Evolutionary conservation across 1,140 invertebrate species (phyloP), one percentile per base, ranked within the genome.

Genomic region (Anastrepha ludens): DNA sequence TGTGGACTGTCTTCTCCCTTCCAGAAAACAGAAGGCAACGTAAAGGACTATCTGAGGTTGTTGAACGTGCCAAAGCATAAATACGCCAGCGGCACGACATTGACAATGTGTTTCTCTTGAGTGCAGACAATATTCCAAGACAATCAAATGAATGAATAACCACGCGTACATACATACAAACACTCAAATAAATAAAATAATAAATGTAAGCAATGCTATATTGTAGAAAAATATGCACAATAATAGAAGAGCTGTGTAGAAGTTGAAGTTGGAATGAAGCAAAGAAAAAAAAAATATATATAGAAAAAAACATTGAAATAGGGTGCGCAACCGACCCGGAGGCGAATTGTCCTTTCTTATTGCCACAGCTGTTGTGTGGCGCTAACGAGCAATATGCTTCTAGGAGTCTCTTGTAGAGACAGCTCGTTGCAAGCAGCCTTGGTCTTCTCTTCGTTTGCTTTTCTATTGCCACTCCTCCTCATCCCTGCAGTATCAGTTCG

Each of bases 61-160:
- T 39, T 65, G 86, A 29, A 87, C 86, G 86, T 87, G 86, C 64
- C 86, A 87, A 87, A 87, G 86, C 86, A 87, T 67, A 67, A 87
- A 87, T 87, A 67, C 13, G 86, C 86, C 60, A 15, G 86, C 58
- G 62, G 86, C 47, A 60, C 39, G 62, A 67, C 86, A 87, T 87
- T 87, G 86, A 87, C 59, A 87, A 87, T 87, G 86, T 87, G 86
- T 67, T 87, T 64, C 62, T 87, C 64, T 87, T 67, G 62, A 87
- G 60, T 55, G 86, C 47, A 87, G 86, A 87, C 60, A 87, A 87
- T 87, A 87, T 62, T 8, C 44, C 13, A 87, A 87, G 59, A 65
- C 59, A 65, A 65, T 87, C 60, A 86, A 86, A 86, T 86, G 59
- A 39, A 86, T 5, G 29, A 41, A 39, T 15, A 74, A 74, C 67